These are phyloP conservation scores for Yponomeuta plumbellus DNA, from an alignment of 2,888 invertebrate species.

Conservation along the genomic window DNA sequence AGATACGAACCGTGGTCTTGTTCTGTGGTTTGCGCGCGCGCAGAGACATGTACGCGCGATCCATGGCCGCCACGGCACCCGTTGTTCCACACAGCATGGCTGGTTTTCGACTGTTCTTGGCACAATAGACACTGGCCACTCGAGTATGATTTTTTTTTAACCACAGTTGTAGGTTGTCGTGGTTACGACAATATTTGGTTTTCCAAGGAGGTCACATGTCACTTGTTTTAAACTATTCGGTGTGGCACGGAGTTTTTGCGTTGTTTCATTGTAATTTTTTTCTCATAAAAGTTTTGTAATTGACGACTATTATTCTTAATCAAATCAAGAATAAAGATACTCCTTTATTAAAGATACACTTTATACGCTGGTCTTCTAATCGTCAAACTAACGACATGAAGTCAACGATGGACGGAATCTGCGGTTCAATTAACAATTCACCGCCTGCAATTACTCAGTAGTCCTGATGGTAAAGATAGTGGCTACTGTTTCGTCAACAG, in stretches of 20 bases:
- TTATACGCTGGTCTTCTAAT: neutral
- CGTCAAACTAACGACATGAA: neutral
- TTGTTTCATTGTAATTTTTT: no score
- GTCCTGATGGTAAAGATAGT: neutral
- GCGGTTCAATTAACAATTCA: no score
- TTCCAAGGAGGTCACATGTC: no score
- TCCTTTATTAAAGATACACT: neutral
- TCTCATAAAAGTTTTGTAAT: no score
- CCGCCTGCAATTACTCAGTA: no score
- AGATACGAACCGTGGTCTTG: conserved; percentile 47
- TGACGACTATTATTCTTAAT: no score
- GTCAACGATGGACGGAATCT: neutral
- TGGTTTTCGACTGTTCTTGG: neutral
- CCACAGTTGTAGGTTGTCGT: neutral
- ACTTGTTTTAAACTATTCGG: no score
- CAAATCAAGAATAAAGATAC: no score
- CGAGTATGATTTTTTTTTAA: neutral
- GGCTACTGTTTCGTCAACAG: neutral
- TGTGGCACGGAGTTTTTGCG: no score
- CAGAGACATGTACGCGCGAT: conserved; percentile 72
- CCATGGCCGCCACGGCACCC: conserved; percentile 68
- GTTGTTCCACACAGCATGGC: conserved; percentile 63
- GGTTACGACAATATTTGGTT: neutral
- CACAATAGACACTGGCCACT: conserved; percentile 27
- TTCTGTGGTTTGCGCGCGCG: conserved; percentile 66